Evolutionary conservation across 2,113 vertebrate genomes (phyloP), one percentile per base, ranked within the genome.

Genomic region (Ophiodon elongatus): DNA sequence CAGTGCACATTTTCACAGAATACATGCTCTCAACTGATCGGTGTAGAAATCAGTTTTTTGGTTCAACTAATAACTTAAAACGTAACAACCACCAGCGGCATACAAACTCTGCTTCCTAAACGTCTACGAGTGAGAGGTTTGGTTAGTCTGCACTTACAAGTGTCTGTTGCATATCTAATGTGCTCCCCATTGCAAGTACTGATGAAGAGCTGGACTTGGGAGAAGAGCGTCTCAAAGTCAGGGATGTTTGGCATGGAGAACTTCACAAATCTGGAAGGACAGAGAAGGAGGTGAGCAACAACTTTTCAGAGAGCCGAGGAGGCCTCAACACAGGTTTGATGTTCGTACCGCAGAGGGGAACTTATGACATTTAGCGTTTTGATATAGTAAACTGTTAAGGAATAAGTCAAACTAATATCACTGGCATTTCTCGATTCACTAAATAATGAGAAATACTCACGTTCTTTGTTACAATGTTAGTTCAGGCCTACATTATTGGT

Each of bases 191-290:
- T 99, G 94, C 98, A 99, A 85, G 98, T 98, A 93, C 98, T 99
- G 94, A 99, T 99, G 94, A 99, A 99, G 90, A 99, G 97, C 93
- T 99, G 98, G 91, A 99, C 98, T 95, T 99, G 98, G 67, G 98
- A 99, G 95, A 99, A 99, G 81, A 99, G 94, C 0, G 98, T 99
- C 95, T 99, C 98, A 81, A 99, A 99, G 94, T 99, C 98, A 79
- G 98, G 98, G 96, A 99, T 97, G 95, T 97, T 99, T 96, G 98
- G 98, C 98, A 99, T 99, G 93, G 98, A 99, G 95, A 99, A 99
- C 96, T 99, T 99, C 91, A 99, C 98, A 95, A 99, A 99, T 95
- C 98, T 99, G 86, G 1, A 86, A 45, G 0, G 9, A 45, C n/a
- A 92, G 85, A 35, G 54, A 37, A 33, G 14, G 35, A 50, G n/a